phyloP scores from a whole-genome alignment of 35 echinoderm and acorn worm genomes.

The Heliocidaris erythrogramma region DNA sequence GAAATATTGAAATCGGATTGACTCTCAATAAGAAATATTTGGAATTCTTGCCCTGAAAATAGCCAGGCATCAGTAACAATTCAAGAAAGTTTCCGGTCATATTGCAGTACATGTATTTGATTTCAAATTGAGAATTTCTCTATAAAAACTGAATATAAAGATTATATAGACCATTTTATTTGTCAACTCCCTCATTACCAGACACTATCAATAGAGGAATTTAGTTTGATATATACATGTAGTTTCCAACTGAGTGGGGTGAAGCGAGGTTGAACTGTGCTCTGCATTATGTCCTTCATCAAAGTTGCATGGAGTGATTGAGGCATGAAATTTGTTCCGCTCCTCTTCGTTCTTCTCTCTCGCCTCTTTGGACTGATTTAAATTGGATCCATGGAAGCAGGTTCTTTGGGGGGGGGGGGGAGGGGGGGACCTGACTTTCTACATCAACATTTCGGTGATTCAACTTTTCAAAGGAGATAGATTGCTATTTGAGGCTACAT shows the following conservation, averaged over 20 bases:
- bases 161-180: too few relatives aligned
- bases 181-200: too few relatives aligned
- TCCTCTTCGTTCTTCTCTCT: not conserved
- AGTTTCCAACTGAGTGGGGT: not conserved
- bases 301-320: not conserved
- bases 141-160: too few relatives aligned
- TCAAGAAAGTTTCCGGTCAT: too few relatives aligned
- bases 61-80: too few relatives aligned
- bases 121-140: too few relatives aligned
- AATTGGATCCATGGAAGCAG: not conserved
- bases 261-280: not conserved
- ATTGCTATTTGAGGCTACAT: not conserved
- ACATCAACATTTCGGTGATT: not conserved
- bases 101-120: too few relatives aligned
- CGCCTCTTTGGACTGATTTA: conserved; percentile 15
- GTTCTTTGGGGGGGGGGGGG: not conserved
- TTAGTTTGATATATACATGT: too few relatives aligned
- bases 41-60: too few relatives aligned
- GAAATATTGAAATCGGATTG: too few relatives aligned
- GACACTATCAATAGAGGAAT: too few relatives aligned
- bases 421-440: not conserved
- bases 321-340: not conserved
- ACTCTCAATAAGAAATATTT: too few relatives aligned
- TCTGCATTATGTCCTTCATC: not conserved
- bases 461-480: not conserved